These are phyloP conservation scores for Apoda limacodes DNA, from an alignment of 2,888 invertebrate genomes.

Conservation along the genomic window DNA sequence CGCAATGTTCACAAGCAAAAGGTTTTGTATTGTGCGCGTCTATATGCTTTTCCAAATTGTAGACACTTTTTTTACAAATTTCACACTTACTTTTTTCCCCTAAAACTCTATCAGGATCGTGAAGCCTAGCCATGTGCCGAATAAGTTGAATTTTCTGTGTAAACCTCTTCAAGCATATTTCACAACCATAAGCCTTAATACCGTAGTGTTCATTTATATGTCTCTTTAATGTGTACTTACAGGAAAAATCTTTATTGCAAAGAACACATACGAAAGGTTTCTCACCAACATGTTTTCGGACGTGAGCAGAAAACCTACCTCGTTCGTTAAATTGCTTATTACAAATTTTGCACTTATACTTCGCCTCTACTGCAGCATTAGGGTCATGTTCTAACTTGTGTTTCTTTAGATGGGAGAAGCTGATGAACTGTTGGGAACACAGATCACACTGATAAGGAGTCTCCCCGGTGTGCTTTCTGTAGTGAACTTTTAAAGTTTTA, in stretches of 20 bases:
- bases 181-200: constrained; percentile 11
- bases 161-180: constrained; percentile 16
- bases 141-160: constrained; percentile 10
- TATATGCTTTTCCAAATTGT: constrained; percentile 22
- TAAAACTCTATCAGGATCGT: constrained; percentile 8
- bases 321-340: constrained; percentile 3
- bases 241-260: constrained; percentile 18
- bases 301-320: constrained; percentile 9
- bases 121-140: constrained; percentile 12
- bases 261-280: constrained; percentile 15
- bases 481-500: constrained; percentile 21
- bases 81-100: constrained; percentile 16
- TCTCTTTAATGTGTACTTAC: constrained; percentile 19
- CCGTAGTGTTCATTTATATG: constrained; percentile 19
- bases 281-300: background rate
- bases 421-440: constrained; percentile 11
- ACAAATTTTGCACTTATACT: constrained; percentile 19
- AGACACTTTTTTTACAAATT: constrained; percentile 23
- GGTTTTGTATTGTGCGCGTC: constrained; percentile 18
- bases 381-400: constrained; percentile 1
- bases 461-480: constrained; percentile 19
- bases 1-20: constrained; percentile 11
- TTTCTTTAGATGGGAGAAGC: constrained; percentile 1
- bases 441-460: constrained; percentile 18
- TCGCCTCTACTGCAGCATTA: background rate